Conservation (phyloP, 2,888 invertebrate species). For the Phoenoteleia sp. region DNA sequence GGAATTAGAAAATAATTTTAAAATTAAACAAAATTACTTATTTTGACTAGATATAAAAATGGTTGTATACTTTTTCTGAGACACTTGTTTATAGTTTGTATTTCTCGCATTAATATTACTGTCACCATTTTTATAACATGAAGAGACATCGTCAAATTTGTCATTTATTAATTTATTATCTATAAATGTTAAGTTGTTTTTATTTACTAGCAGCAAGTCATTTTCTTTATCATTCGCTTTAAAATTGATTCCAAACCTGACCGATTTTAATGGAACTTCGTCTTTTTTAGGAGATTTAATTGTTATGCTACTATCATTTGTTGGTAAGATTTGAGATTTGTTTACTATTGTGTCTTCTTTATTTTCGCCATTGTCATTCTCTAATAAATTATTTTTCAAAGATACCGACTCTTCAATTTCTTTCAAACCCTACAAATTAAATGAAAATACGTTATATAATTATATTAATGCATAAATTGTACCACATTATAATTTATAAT, state of each 20-base stretch:
- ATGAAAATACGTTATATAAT: no score
- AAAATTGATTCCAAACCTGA: not conserved
- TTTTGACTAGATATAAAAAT: conserved; percentile 28
- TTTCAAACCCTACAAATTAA: conserved; percentile 9
- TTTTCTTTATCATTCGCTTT: not conserved
- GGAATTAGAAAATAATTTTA: no score
- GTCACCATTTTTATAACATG: not conserved
- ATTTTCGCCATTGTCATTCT: not conserved
- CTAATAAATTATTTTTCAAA: not conserved
- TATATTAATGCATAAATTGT: no score
- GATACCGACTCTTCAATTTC: not conserved
- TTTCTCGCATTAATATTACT: not conserved
- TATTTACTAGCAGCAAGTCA: not conserved
- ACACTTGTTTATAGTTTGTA: not conserved
- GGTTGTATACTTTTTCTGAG: conserved; percentile 9
- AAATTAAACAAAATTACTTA: no score
- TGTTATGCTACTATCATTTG: not conserved
- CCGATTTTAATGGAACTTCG: not conserved
- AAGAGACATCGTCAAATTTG: not conserved
- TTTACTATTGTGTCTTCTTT: not conserved
- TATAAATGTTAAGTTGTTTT: not conserved
- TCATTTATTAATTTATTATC: not conserved
- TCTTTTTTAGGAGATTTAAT: not conserved
- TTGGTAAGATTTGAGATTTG: not conserved
- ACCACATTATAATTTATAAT: no score